phyloP scores from a whole-genome alignment of 64 coral and sea anemone species.

The Dendrophyllia cribrosa region DNA sequence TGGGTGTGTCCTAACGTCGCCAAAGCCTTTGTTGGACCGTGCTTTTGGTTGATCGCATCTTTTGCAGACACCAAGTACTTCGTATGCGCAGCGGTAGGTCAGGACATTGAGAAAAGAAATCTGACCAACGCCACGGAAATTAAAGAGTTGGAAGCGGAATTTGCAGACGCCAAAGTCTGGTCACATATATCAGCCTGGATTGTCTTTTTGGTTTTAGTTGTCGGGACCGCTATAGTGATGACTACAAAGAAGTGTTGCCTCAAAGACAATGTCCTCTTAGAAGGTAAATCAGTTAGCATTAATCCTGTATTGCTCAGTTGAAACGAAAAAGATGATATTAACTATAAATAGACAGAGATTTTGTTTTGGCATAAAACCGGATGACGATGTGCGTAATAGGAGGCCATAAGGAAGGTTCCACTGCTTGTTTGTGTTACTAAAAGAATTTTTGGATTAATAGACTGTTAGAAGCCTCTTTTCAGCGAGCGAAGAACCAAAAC shows the following conservation, averaged over 20 bases:
- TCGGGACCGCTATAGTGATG: background rate
- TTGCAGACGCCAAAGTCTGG: conserved; percentile 1
- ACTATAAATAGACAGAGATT: too few relatives aligned
- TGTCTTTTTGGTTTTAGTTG: background rate
- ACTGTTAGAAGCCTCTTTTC: too few relatives aligned
- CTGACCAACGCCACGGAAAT: conserved; percentile 6
- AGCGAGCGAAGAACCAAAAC: too few relatives aligned
- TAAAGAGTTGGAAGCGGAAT: background rate
- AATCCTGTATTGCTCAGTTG: too few relatives aligned
- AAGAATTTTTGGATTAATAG: too few relatives aligned
- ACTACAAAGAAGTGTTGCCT: conserved; percentile 1
- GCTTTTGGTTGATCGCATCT: conserved; percentile 13
- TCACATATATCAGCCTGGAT: conserved; percentile 38
- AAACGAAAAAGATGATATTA: too few relatives aligned
- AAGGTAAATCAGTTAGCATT: conserved; percentile 1
- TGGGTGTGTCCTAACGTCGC: background rate
- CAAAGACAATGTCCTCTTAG: conserved; percentile 36
- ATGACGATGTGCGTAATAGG: too few relatives aligned
- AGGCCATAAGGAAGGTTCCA: too few relatives aligned
- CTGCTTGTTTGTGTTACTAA: too few relatives aligned
- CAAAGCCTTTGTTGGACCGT: conserved; percentile 18
- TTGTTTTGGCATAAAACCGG: too few relatives aligned
- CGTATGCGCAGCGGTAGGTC: conserved; percentile 4
- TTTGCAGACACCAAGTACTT: conserved; percentile 7
- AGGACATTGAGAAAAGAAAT: conserved; percentile 26